phyloP scores from a whole-genome alignment of 2,113 vertebrate genomes.

The Stictonetta naevosa region DNA sequence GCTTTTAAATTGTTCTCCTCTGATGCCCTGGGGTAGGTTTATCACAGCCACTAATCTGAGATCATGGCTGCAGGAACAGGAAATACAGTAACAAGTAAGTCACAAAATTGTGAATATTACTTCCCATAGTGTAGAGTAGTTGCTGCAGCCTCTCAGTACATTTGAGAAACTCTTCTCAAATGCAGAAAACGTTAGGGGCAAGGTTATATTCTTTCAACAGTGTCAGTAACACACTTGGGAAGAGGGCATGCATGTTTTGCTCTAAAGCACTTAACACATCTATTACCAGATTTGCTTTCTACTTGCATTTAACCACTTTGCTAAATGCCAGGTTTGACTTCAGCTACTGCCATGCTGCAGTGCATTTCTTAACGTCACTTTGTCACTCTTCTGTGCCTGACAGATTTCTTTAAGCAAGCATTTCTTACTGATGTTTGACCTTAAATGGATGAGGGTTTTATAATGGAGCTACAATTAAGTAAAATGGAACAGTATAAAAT shows the following conservation, averaged over 20 bases:
- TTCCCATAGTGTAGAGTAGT: accelerated
- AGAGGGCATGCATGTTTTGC: background rate
- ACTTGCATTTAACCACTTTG: accelerated
- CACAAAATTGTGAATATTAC: background rate
- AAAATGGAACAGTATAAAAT: accelerated
- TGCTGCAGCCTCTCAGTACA: background rate
- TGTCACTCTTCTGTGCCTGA: background rate
- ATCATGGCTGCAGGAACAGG: background rate
- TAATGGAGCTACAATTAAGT: background rate
- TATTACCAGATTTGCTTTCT: too few species aligned
- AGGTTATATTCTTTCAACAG: accelerated
- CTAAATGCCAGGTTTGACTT: background rate
- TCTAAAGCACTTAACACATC: accelerated
- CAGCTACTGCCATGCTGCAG: background rate
- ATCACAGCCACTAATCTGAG: background rate
- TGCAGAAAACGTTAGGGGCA: accelerated
- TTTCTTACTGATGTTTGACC: background rate
- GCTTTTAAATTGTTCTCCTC: background rate
- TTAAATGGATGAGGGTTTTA: background rate
- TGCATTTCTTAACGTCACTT: too few species aligned
- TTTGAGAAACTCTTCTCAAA: too few species aligned
- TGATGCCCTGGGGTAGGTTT: background rate
- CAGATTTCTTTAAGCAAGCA: background rate
- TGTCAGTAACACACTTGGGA: background rate
- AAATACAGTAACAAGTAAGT: background rate